Conservation (phyloP, 2,888 invertebrate species). For the Drosophila helvetica region DNA sequence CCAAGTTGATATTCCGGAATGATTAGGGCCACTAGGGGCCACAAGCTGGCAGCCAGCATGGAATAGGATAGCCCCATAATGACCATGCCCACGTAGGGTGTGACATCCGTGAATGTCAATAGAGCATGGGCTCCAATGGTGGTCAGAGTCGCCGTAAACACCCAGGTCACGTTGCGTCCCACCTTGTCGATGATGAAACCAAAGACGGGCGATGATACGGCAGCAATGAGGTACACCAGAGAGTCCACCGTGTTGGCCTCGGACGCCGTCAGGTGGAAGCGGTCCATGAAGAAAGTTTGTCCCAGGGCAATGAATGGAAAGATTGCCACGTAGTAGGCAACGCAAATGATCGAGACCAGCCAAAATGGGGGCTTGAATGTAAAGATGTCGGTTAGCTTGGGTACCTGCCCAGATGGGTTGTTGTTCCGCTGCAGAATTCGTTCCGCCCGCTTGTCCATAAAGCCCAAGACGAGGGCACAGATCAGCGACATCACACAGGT, state of each 20-base stretch:
- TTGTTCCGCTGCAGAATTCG: constrained; percentile 88
- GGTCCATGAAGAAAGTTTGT: constrained; percentile 95
- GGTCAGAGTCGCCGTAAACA: constrained; percentile 89
- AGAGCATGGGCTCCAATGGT: constrained; percentile 88
- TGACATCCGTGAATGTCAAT: constrained; percentile 86
- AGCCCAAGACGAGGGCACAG: constrained; percentile 90
- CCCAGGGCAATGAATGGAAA: constrained; percentile 98
- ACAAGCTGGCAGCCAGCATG: constrained; percentile 95
- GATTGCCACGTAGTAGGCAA: constrained; percentile 97
- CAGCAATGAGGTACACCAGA: constrained; percentile 92
- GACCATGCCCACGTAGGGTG: constrained; percentile 88
- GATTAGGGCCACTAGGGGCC: constrained; percentile 97
- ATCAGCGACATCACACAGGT: constrained; percentile 94
- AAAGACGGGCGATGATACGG: constrained; percentile 92
- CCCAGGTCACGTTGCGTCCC: constrained; percentile 96
- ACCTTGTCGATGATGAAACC: constrained; percentile 95
- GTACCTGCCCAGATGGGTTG: constrained; percentile 86
- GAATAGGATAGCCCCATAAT: constrained; percentile 96
- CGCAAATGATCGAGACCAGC: constrained; percentile 95
- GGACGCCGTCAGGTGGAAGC: constrained; percentile 89
- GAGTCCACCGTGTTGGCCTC: constrained; percentile 94
- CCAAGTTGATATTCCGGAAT: constrained; percentile 96
- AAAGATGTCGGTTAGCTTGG: constrained; percentile 90
- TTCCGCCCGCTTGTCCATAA: constrained; percentile 94
- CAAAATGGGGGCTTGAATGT: constrained; percentile 94